Evolutionary conservation across 2,888 invertebrate species (phyloP).

Genomic region (Cordilura impudica): DNA sequence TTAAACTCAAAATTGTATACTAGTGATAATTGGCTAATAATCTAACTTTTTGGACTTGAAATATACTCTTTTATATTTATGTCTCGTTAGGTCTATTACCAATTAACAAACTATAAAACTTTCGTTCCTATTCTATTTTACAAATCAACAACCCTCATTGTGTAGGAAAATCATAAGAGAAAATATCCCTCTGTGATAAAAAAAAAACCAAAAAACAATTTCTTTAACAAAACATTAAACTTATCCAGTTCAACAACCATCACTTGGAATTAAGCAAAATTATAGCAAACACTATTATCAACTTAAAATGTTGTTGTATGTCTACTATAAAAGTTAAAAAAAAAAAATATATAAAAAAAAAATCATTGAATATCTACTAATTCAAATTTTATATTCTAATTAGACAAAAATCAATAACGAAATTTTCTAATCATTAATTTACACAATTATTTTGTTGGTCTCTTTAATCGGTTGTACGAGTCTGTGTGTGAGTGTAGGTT

Average conservation of each 20-base stretch:
- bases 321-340: neutral
- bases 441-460: neutral
- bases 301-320: neutral
- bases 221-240: neutral
- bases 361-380: neutral
- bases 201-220: neutral
- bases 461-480: neutral
- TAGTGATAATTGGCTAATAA: no score
- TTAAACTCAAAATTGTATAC: no score
- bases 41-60: no score
- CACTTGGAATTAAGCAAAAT: neutral
- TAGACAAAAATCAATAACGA: constrained; percentile 4
- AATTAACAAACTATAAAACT: no score
- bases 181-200: neutral
- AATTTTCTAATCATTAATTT: neutral
- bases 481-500: neutral
- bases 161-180: no score
- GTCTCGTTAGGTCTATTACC: no score
- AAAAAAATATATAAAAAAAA: neutral
- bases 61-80: no score
- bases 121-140: no score
- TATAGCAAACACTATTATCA: neutral
- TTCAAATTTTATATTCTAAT: constrained; percentile 51
- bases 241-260: neutral
- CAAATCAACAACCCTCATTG: neutral